Evolutionary conservation across 2,888 invertebrate genomes (phyloP).

Genomic region (Drosophila robusta): DNA sequence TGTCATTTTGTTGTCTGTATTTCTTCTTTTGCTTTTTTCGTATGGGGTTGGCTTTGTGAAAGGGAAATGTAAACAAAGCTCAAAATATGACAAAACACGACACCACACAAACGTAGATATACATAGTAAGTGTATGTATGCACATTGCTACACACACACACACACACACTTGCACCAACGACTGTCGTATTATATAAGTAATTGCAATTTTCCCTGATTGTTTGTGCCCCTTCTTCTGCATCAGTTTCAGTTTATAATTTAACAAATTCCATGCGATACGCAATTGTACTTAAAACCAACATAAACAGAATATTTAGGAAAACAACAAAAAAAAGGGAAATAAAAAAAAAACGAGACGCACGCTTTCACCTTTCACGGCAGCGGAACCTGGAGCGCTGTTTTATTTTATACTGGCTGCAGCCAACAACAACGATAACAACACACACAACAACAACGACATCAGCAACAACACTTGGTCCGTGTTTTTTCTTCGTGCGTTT

Average conservation of each 20-base stretch:
- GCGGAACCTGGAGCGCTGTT: conserved; percentile 23
- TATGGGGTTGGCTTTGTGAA: conserved; percentile 50
- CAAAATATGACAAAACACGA: conserved; percentile 45
- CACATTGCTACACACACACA: conserved; percentile 11
- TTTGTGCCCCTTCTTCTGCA: conserved; percentile 36
- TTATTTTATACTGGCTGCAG: conserved; percentile 38
- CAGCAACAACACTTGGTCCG: conserved; percentile 21
- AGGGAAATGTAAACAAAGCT: conserved; percentile 77
- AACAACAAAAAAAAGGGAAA: conserved; percentile 9
- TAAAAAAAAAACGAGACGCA: conserved; percentile 31
- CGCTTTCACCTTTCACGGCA: conserved; percentile 62
- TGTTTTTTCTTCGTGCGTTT: conserved; percentile 55
- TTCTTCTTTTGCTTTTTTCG: conserved; percentile 1
- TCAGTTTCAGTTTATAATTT: conserved; percentile 27
- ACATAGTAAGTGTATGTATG: conserved; percentile 1
- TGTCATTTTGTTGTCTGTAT: conserved; percentile 23
- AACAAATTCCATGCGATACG: conserved; percentile 30
- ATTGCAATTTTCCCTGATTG: conserved; percentile 74
- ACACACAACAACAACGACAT: neutral
- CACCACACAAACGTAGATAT: conserved; percentile 15
- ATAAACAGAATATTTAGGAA: conserved; percentile 14
- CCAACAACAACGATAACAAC: conserved; percentile 10
- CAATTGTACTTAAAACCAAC: conserved; percentile 10
- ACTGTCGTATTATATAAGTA: conserved; percentile 73
- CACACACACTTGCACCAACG: conserved; percentile 26